Evolutionary conservation across 2,888 invertebrate genomes (phyloP).

Genomic region (Sesia apiformis): DNA sequence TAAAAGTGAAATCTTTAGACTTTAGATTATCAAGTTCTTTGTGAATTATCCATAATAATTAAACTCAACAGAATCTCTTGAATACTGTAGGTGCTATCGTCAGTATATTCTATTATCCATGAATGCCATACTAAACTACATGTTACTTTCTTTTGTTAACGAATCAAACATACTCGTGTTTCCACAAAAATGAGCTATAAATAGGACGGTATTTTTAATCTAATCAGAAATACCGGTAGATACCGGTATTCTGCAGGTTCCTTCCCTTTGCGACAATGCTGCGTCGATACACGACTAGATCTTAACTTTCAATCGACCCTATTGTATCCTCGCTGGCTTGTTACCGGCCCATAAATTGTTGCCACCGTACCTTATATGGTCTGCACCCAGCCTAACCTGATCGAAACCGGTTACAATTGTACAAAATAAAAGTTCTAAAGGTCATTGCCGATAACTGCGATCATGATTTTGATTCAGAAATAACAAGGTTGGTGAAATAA

Average conservation of each 20-base stretch:
- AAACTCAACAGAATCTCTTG: too few relatives aligned
- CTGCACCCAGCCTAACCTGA: background rate
- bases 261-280: background rate
- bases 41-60: too few relatives aligned
- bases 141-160: too few relatives aligned
- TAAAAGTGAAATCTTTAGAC: too few relatives aligned
- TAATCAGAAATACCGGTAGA: background rate
- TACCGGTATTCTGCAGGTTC: background rate
- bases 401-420: slow-evolving; percentile 25
- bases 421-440: slow-evolving; percentile 30
- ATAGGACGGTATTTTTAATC: too few relatives aligned
- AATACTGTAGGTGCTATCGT: too few relatives aligned
- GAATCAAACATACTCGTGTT: too few relatives aligned
- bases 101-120: too few relatives aligned
- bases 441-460: slow-evolving; percentile 25
- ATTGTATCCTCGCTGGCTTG: background rate
- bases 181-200: too few relatives aligned
- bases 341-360: background rate
- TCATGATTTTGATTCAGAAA: background rate
- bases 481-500: background rate
- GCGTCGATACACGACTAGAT: background rate
- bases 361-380: background rate
- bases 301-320: background rate
- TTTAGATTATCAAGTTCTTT: too few relatives aligned
- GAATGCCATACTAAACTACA: too few relatives aligned